Conservation (phyloP, 2,113 vertebrate genomes). For the Acinonyx jubatus region DNA sequence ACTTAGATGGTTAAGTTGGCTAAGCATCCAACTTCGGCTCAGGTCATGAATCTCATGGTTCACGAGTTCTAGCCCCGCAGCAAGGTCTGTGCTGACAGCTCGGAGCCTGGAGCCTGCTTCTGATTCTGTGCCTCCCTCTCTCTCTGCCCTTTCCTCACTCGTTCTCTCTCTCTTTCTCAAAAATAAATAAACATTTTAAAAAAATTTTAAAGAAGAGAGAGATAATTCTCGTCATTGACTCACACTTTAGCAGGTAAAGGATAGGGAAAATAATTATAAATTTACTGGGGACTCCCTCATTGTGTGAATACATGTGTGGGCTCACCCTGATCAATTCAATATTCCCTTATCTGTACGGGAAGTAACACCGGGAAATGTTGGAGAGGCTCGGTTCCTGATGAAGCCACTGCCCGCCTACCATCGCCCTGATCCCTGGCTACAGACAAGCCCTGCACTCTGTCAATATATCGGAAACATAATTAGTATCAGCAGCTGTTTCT, state of each 20-base stretch:
- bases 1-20: too few relatives aligned
- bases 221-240: not conserved
- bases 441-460: conserved; percentile 82
- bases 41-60: too few relatives aligned
- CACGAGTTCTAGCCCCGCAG: too few relatives aligned
- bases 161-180: too few relatives aligned
- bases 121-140: too few relatives aligned
- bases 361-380: not conserved
- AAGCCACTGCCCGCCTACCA: conserved; percentile 85
- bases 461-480: conserved; percentile 94
- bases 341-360: fast-evolving
- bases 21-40: too few relatives aligned
- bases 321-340: not conserved
- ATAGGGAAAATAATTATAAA: fast-evolving
- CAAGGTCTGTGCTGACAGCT: too few relatives aligned
- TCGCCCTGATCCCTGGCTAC: conserved; percentile 78
- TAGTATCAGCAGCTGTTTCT: conserved; percentile 97
- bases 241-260: not conserved
- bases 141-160: too few relatives aligned
- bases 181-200: too few relatives aligned
- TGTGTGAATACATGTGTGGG: fast-evolving
- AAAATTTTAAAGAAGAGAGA: not conserved
- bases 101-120: too few relatives aligned
- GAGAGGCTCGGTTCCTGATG: conserved; percentile 74
- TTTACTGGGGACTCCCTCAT: fast-evolving